Evolutionary conservation across 2,888 invertebrate species (phyloP).

Genomic region (Andrena marginata): DNA sequence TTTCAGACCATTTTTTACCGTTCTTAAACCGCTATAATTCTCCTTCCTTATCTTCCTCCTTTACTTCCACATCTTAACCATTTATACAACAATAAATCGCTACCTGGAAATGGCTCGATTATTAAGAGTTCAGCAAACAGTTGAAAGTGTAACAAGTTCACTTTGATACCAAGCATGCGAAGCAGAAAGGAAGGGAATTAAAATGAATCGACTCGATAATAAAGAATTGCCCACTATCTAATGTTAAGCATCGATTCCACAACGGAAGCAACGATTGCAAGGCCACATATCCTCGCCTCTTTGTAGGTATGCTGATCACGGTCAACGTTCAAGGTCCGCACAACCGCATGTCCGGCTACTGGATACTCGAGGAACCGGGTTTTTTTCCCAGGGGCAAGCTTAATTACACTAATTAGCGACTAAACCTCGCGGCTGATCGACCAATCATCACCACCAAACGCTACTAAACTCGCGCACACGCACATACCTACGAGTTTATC

Average conservation of each 20-base stretch:
- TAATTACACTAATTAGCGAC: conserved; percentile 48
- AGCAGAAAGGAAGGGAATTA: neutral
- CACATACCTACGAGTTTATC: neutral
- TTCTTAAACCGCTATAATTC: no score
- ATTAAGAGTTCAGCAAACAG: no score
- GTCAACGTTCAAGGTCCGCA: conserved; percentile 47
- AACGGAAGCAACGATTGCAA: conserved; percentile 3
- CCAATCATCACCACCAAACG: conserved; percentile 1
- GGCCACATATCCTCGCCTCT: conserved; percentile 30
- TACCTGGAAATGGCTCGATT: no score
- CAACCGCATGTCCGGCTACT: conserved; percentile 41
- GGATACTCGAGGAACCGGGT: neutral
- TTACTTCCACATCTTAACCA: no score
- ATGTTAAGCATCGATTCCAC: neutral
- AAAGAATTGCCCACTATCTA: neutral
- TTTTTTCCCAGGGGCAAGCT: conserved; percentile 20
- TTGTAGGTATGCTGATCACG: conserved; percentile 20
- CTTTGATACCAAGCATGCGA: neutral
- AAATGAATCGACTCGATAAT: neutral
- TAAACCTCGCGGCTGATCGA: conserved; percentile 11
- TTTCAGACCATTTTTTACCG: no score
- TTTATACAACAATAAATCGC: no score
- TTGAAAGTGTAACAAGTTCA: neutral
- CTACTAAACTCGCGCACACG: neutral
- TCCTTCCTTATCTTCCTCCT: no score